phyloP scores from a whole-genome alignment of 2,888 invertebrate species.

The Xanthia icteritia region DNA sequence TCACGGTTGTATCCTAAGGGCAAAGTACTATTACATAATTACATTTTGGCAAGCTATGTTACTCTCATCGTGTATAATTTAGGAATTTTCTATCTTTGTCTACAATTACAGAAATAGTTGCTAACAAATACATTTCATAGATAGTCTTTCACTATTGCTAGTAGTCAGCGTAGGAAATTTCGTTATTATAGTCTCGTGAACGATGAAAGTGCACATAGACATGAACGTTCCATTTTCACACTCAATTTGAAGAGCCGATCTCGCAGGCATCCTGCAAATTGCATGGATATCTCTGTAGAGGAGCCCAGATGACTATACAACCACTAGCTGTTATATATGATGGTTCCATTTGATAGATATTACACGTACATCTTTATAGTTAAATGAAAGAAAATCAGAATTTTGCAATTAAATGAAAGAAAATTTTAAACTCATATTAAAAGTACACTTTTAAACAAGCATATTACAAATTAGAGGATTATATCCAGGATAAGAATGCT shows the following conservation, averaged over 20 bases:
- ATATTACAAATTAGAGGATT: too few relatives aligned
- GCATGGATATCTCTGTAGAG: conserved; percentile 48
- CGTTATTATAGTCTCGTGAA: conserved; percentile 55
- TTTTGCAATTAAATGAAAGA: too few relatives aligned
- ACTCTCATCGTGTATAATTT: not conserved
- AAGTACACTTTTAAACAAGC: too few relatives aligned
- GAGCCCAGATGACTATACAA: conserved; percentile 16
- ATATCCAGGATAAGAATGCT: too few relatives aligned
- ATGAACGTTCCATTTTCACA: conserved; percentile 54
- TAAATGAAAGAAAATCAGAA: too few relatives aligned
- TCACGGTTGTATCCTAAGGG: not conserved
- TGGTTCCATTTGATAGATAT: not conserved
- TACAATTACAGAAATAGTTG: not conserved
- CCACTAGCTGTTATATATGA: not conserved
- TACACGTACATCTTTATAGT: not conserved
- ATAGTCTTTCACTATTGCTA: not conserved
- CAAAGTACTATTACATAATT: not conserved
- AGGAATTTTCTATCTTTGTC: not conserved
- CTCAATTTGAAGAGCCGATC: conserved; percentile 58
- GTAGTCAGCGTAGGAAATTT: conserved; percentile 38
- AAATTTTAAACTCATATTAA: too few relatives aligned
- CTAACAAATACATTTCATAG: not conserved
- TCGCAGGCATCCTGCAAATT: conserved; percentile 46
- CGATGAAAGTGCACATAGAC: conserved; percentile 54
- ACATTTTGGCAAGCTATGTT: not conserved